Evolutionary conservation across 1,140 invertebrate species (phyloP).

Genomic region (Chlorops oryzae): DNA sequence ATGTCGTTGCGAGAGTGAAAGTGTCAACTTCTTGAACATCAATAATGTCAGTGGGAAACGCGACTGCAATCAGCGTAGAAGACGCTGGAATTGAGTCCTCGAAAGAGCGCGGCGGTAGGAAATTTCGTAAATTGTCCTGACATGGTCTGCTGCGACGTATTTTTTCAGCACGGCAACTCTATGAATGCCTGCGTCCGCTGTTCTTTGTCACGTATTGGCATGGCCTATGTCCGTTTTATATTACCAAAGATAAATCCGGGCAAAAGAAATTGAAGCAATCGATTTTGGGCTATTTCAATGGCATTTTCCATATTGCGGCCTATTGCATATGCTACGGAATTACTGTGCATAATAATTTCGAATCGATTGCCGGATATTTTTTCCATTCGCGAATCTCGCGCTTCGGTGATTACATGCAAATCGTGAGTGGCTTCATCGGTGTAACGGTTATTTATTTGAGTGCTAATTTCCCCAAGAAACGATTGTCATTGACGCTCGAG

Average conservation of each 20-base stretch:
- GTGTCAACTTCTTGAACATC: too few species aligned
- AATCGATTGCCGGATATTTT: constrained; percentile 41
- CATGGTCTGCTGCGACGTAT: constrained; percentile 21
- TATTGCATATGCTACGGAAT: constrained; percentile 31
- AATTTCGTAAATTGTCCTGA: too few species aligned
- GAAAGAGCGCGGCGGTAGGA: too few species aligned
- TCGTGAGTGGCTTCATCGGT: constrained; percentile 40
- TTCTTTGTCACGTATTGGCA: constrained; percentile 31
- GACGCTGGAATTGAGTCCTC: too few species aligned
- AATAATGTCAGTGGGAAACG: too few species aligned
- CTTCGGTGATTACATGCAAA: constrained; percentile 41
- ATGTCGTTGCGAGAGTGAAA: too few species aligned
- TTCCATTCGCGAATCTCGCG: constrained; percentile 37
- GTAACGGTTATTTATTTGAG: constrained; percentile 42
- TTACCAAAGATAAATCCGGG: constrained; percentile 17
- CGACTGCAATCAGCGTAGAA: too few species aligned
- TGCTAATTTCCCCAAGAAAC: constrained; percentile 35
- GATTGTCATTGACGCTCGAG: constrained; percentile 29
- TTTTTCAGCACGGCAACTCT: constrained; percentile 33
- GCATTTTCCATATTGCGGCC: constrained; percentile 22
- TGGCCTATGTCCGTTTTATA: constrained; percentile 37
- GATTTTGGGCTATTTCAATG: constrained; percentile 33
- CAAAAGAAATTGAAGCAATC: constrained; percentile 26
- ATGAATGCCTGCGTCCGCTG: constrained; percentile 33
- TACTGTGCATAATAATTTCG: constrained; percentile 33